Percentiles rank a stretch among this genome's conserved stretches.
Evolutionary conservation across 2,888 invertebrate genomes (phyloP).

Genomic region (Drosophila anomalata): DNA sequence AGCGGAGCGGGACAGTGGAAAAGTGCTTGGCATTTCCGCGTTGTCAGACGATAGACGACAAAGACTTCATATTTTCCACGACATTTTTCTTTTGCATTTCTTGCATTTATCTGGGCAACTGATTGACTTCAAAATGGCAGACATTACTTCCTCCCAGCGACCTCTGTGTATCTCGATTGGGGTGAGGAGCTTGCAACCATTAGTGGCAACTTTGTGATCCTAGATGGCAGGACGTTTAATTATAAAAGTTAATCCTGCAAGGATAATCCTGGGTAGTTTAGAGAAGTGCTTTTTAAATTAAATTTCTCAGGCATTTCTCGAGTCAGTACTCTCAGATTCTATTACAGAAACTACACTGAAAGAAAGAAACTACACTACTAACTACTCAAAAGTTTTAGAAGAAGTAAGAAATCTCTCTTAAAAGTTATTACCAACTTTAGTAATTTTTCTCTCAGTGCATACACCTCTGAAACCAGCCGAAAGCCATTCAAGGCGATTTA

Average conservation of each 20-base stretch:
- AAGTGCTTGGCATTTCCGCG: conserved; percentile 75
- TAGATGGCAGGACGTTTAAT: conserved; percentile 53
- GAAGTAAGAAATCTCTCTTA: neutral
- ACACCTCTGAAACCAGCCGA: conserved; percentile 4
- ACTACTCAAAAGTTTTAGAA: too few species aligned
- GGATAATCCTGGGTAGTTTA: conserved; percentile 14
- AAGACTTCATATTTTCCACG: conserved; percentile 48
- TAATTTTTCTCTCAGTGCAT: neutral
- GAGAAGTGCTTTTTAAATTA: conserved; percentile 12
- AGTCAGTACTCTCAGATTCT: conserved; percentile 1
- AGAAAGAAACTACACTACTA: neutral
- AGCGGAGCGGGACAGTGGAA: conserved; percentile 13
- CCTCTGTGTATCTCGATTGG: conserved; percentile 19
- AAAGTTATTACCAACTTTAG: neutral
- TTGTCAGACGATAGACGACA: conserved; percentile 74
- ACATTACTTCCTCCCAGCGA: conserved; percentile 4
- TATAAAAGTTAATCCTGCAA: conserved; percentile 35
- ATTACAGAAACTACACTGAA: neutral
- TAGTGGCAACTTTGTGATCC: conserved; percentile 55
- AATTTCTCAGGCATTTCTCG: conserved; percentile 24
- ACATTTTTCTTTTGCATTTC: conserved; percentile 28
- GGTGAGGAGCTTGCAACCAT: conserved; percentile 6
- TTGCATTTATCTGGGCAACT: conserved; percentile 47
- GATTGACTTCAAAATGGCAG: conserved; percentile 32
- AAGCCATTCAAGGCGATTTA: conserved; percentile 46